Conservation (phyloP, 2,113 vertebrate genomes). For the Notarius lentiginosus region DNA sequence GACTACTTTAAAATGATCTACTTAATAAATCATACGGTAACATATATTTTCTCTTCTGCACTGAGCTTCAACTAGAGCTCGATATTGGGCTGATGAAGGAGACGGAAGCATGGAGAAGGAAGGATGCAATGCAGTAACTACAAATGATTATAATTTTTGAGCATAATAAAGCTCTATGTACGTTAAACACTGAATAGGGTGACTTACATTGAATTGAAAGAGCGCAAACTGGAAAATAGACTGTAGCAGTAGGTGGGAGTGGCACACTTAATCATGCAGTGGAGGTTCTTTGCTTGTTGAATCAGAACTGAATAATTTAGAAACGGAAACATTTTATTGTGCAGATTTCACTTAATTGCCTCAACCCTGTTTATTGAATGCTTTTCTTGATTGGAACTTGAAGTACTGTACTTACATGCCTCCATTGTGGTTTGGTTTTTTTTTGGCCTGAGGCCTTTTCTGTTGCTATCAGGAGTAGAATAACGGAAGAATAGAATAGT, state of each 20-base stretch:
- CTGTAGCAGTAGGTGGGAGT: background rate
- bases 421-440: background rate
- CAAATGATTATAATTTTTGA: constrained; percentile 1
- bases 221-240: background rate
- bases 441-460: constrained; percentile 17
- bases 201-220: constrained; percentile 17
- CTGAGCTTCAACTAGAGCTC: background rate
- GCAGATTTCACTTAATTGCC: constrained; percentile 38
- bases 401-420: constrained; percentile 37
- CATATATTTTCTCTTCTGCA: background rate
- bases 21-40: background rate
- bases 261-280: background rate
- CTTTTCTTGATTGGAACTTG: constrained; percentile 41
- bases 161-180: constrained; percentile 8
- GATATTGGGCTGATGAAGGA: background rate
- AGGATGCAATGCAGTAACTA: constrained; percentile 24
- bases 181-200: background rate
- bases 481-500: constrained; percentile 28
- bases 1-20: background rate
- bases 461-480: constrained; percentile 11
- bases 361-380: background rate
- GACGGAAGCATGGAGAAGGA: background rate
- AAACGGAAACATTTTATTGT: constrained; percentile 37
- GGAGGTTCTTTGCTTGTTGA: constrained; percentile 21
- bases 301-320: constrained; percentile 32